Evolutionary conservation across 2,888 invertebrate species (phyloP), one percentile per base, ranked within the genome.

Genomic region (Osmoderma eremita): DNA sequence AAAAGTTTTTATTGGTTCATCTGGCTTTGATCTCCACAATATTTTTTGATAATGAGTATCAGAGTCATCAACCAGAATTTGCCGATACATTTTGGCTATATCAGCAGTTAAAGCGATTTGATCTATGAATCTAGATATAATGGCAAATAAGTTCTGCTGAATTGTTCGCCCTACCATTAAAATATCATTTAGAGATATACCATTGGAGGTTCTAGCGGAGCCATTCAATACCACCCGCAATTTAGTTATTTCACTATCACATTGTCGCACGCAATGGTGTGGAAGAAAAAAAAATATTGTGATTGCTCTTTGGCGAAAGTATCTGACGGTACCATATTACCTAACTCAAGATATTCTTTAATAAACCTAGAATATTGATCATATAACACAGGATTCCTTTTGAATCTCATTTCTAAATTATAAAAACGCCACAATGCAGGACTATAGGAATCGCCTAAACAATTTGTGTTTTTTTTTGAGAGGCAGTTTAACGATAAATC

Each of bases 41-140:
- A 74, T 75, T 30, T 73, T 36, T 12, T 75, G 72, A 38, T 70
- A 70, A 39, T 73, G 58, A 1, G 62, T 50, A 15, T 78, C 69
- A 1, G 67, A 56, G 4, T 71, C 69, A n/a, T 71, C 50, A 0
- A 77, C 51, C 5, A 64, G 3, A 6, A 79, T 70, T 65, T 77
- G 76, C 0, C 73, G 69, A 51, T 75, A 78, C 24, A 24, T 24
- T 24, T 24, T 24, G 3, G 24, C 24, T 4, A 24, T 24, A 5
- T 24, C 24, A 24, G 24, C 24, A 24, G 41, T 41, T 3, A 41
- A 3, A 4, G 41, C 41, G 3, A 41, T 41, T 41, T 41, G 41
- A 41, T 13, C 2, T 41, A 10, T 41, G 41, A 41, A 41, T n/a
- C 41, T 12, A 13, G 4, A 41, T 4, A 41, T 3, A n/a, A 41